Evolutionary conservation across 2,888 invertebrate genomes (phyloP), one percentile per base, ranked within the genome.

Genomic region (Lithophane socia): DNA sequence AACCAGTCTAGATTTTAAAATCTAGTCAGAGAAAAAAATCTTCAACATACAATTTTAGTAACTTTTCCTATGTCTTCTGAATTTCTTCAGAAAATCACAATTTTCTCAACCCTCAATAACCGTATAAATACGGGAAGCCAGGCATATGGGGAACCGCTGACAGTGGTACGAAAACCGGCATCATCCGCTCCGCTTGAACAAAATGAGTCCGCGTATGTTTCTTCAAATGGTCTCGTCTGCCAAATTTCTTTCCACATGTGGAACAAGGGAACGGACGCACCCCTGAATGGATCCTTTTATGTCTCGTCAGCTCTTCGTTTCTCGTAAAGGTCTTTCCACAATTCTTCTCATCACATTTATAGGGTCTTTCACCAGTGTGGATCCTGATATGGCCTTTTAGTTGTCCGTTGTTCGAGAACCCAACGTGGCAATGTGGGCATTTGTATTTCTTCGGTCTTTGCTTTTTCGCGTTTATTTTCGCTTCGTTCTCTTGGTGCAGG

Each of bases 401-500:
- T 89, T 99, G 99, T 0, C 99, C 99, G 93, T 99, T 99, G 93
- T 99, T 99, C n/a, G 99, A 99, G 93, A 99, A 99, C 0, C 98
- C 98, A 0, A 98, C 98, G 87, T 98, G 97, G 92, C 99, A 99
- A 90, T 98, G 98, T 0, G 98, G 98, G 90, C 99, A 99, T 87
- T 98, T 98, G 94, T 99, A 99, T 91, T 99, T 99, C 94, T 99
- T 99, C 1, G 99, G 99, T 1, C 99, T 97, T 87, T 98, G 98
- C 90, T 99, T 98, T 85, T 98, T 97, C 0, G 97, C 96, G 88
- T 97, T 98, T 7, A 98, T 94, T 90, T 98, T 98, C 0, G 97
- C 96, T 89, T 98, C 98, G 81, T 98, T 98, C 89, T 98, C 98
- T 93, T 98, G 98, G 58, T 97, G 97, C 68, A 98, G 92, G 69